Evolutionary conservation across 2,797 vertebrate genomes (phyloP).

Genomic region (Leptoclinus maculatus): DNA sequence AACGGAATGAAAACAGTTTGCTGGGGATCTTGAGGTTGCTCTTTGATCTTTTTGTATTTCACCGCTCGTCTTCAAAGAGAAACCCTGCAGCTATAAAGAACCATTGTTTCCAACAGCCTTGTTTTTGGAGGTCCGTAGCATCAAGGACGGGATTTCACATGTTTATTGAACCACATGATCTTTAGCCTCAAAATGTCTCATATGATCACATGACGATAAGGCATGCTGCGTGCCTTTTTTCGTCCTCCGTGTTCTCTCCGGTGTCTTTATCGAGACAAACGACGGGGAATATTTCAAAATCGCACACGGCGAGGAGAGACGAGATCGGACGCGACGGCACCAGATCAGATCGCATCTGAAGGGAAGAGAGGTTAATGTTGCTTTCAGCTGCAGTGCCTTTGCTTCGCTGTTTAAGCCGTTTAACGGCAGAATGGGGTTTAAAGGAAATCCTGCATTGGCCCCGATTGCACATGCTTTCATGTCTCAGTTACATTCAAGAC

Average conservation of each 20-base stretch:
- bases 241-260: background rate
- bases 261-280: constrained; percentile 32
- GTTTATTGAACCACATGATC: constrained; percentile 40
- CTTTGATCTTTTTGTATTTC: constrained; percentile 23
- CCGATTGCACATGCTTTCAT: background rate
- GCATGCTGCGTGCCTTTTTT: background rate
- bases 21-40: background rate
- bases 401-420: constrained; percentile 33
- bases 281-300: constrained; percentile 21
- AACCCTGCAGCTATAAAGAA: constrained; percentile 26
- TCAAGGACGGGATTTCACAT: constrained; percentile 14
- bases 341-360: constrained; percentile 56
- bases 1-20: constrained; percentile 21
- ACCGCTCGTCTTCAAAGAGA: background rate
- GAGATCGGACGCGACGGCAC: constrained; percentile 51
- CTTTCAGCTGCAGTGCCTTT: constrained; percentile 6
- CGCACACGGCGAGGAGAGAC: constrained; percentile 13
- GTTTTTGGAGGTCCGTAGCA: constrained; percentile 30
- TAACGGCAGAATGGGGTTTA: constrained; percentile 31
- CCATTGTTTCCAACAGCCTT: constrained; percentile 28
- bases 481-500: constrained; percentile 25
- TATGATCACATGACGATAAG: background rate
- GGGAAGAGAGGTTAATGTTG: constrained; percentile 30
- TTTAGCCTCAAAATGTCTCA: constrained; percentile 48
- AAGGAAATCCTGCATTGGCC: constrained; percentile 39